phyloP scores from a whole-genome alignment of 2,888 invertebrate genomes.

The Lacanobia wlatinum region DNA sequence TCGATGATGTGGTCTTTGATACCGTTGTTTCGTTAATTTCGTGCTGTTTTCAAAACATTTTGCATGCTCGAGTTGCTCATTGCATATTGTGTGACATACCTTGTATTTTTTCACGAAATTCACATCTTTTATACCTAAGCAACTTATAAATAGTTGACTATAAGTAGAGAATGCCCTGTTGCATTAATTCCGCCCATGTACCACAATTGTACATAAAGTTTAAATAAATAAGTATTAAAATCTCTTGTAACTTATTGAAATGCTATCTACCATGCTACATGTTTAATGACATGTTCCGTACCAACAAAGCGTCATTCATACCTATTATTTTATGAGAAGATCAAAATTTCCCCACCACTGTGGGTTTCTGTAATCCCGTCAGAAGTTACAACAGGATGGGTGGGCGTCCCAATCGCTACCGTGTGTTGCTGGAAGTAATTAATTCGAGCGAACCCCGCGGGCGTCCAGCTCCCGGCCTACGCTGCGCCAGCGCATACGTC shows the following conservation, averaged over 20 bases:
- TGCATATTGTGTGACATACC: neutral
- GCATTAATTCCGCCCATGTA: too few relatives aligned
- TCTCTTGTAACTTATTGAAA: neutral
- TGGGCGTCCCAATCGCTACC: slow-evolving; percentile 67
- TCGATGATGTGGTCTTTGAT: slow-evolving; percentile 40
- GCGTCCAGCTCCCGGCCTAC: slow-evolving; percentile 68
- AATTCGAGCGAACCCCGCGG: slow-evolving; percentile 65
- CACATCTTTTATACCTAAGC: neutral
- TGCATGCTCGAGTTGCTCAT: neutral
- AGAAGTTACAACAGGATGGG: slow-evolving; percentile 56
- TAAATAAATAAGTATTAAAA: too few relatives aligned
- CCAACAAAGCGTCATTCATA: neutral
- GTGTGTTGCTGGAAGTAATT: slow-evolving; percentile 62
- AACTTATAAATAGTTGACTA: neutral
- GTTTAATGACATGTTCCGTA: neutral
- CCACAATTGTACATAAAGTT: too few relatives aligned
- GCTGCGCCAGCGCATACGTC: slow-evolving; percentile 39
- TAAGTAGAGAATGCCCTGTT: too few relatives aligned
- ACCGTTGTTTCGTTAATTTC: slow-evolving; percentile 51
- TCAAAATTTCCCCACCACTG: neutral
- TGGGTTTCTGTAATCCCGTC: neutral
- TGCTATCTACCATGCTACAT: neutral
- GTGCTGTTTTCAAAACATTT: slow-evolving; percentile 37
- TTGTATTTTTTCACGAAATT: neutral
- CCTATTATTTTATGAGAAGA: slow-evolving; percentile 3